Evolutionary conservation across 2,113 vertebrate species (phyloP), one percentile per base, ranked within the genome.

Genomic region (Aldabrachelys gigantea): DNA sequence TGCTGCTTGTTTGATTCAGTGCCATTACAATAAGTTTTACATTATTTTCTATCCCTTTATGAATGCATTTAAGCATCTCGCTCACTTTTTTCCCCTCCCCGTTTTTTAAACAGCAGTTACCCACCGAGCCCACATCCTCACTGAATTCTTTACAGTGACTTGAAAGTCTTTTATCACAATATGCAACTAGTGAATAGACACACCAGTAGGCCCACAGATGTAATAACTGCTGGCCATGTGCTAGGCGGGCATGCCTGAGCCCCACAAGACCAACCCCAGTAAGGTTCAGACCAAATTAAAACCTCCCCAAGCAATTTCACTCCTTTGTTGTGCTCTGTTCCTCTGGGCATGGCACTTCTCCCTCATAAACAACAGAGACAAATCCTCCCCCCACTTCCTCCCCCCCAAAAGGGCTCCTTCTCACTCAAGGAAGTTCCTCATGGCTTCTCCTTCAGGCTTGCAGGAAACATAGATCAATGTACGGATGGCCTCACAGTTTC

Each of bases 391-490:
- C 44, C 44, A 44, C 44, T 44, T 6, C 44, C 44, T 7, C 44
- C 44, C 44, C 44, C 44, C 47, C 47, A 9, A 72, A 41, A 82
- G 38, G 35, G 41, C 31, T 86, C 76, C 96, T 95, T 89, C 95
- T 95, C 84, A 98, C 92, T 99, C 98, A 86, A 82, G 96, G 79
- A 99, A 98, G 96, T 99, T 99, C 95, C 98, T 98, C 98, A 98
- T 99, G 29, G 98, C 98, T 97, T 99, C 98, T 8, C 98, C 98
- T 4, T 98, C 98, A 3, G 98, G 98, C 93, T 99, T 99, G 96
- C 99, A 99, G 88, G 98, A 99, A 93, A 99, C 96, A 80, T 98
- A 99, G 65, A 99, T 94, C 83, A 99, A 96, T 72, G 97, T 98
- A 76, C 41, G 96, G 92, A 99, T 98, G 50, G 95, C 56, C 1